phyloP scores from a whole-genome alignment of 2,888 invertebrate species.

The Coenonympha arcania region DNA sequence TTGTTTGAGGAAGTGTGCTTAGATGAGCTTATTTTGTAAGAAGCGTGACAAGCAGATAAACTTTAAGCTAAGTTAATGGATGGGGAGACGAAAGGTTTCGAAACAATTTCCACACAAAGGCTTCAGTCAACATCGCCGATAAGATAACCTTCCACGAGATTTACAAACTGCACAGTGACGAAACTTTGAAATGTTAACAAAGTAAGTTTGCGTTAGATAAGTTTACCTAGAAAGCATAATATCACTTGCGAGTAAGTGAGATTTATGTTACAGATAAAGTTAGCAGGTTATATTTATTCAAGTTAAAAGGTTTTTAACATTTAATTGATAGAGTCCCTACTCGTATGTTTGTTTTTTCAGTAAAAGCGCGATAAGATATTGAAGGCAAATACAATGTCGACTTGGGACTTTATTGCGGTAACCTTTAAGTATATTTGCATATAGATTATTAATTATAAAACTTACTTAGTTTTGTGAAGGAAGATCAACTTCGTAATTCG shows the following conservation, averaged over 20 bases:
- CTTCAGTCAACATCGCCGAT: conserved; percentile 43
- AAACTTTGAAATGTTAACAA: conserved; percentile 10
- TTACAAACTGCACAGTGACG: conserved; percentile 13
- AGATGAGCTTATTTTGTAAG: conserved; percentile 32
- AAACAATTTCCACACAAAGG: conserved; percentile 42
- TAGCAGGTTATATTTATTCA: no score
- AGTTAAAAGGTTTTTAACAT: no score
- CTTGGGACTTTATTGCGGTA: no score
- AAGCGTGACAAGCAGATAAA: conserved; percentile 56
- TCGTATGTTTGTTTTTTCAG: no score
- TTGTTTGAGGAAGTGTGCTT: conserved; percentile 5
- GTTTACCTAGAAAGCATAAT: background rate
- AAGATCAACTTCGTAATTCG: no score
- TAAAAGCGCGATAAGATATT: no score
- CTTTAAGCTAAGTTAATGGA: conserved; percentile 48
- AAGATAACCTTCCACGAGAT: conserved; percentile 31
- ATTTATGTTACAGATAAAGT: background rate
- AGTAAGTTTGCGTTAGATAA: conserved; percentile 5
- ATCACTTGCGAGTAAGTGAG: background rate
- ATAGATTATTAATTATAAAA: no score
- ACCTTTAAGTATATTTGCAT: no score
- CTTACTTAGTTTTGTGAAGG: no score
- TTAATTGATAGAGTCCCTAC: no score
- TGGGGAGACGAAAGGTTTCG: conserved; percentile 41
- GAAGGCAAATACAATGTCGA: no score